These are phyloP conservation scores for Penaeus vannamei DNA, from an alignment of 1,140 invertebrate genomes.

Conservation along the genomic window DNA sequence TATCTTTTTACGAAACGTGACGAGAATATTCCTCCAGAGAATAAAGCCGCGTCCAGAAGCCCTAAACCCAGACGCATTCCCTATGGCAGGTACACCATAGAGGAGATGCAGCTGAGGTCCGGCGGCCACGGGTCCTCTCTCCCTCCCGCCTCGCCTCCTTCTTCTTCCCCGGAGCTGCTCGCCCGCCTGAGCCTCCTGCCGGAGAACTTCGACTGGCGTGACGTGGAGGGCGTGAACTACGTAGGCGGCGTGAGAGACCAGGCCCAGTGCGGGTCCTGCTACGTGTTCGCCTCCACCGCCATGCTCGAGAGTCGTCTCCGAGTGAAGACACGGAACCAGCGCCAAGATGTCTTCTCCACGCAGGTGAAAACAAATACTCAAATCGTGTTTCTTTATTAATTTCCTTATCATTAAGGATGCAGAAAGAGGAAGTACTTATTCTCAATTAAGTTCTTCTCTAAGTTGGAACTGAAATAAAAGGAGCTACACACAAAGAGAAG, in stretches of 20 bases:
- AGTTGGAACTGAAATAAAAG: too few relatives aligned
- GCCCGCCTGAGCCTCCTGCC: conserved; percentile 70
- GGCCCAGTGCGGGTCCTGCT: conserved; percentile 75
- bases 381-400: too few relatives aligned
- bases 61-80: background rate
- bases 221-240: conserved; percentile 74
- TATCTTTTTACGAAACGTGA: background rate
- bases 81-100: conserved; percentile 70
- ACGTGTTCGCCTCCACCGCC: conserved; percentile 74
- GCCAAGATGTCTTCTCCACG: conserved; percentile 72
- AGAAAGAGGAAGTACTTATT: too few relatives aligned
- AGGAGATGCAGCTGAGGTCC: conserved; percentile 70
- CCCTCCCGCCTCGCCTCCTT: background rate
- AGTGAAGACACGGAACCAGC: conserved; percentile 73
- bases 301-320: conserved; percentile 73
- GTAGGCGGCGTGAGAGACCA: conserved; percentile 74
- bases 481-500: too few relatives aligned
- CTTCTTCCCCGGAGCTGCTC: conserved; percentile 31
- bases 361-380: conserved; percentile 70
- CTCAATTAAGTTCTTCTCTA: too few relatives aligned
- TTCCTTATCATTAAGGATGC: too few relatives aligned
- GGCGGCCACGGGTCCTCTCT: conserved; percentile 69
- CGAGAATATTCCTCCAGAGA: background rate
- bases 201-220: conserved; percentile 75
- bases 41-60: background rate